A percentile compares a stretch with the other conserved stretches of the same genome.
phyloP scores from a whole-genome alignment of 2,888 invertebrate genomes.

The Ochropacha duplaris region DNA sequence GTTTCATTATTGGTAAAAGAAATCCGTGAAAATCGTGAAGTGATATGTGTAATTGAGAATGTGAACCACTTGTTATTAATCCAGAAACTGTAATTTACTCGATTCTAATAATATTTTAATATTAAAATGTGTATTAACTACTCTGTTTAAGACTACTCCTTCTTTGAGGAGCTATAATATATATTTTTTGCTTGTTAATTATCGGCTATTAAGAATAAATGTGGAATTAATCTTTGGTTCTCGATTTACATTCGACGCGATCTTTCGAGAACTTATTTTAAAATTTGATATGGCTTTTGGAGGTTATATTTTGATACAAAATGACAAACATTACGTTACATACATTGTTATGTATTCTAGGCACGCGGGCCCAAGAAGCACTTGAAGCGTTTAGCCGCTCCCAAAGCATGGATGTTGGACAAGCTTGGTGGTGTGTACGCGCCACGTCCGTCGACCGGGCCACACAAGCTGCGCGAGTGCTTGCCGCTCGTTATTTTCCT shows the following conservation, averaged over 20 bases:
- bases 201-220: no score
- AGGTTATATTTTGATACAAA: slow-evolving; percentile 24
- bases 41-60: slow-evolving; percentile 11
- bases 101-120: neutral
- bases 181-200: neutral
- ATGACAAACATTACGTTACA: slow-evolving; percentile 10
- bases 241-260: no score
- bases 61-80: neutral
- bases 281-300: neutral
- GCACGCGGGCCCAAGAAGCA: slow-evolving; percentile 99
- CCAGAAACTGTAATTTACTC: neutral
- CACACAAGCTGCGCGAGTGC: slow-evolving; percentile 98
- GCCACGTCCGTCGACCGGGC: slow-evolving; percentile 98
- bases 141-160: neutral
- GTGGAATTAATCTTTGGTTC: neutral
- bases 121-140: neutral
- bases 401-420: slow-evolving; percentile 99
- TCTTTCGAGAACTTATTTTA: no score
- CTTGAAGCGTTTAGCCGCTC: slow-evolving; percentile 99
- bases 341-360: slow-evolving; percentile 75
- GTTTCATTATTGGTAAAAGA: slow-evolving; percentile 38
- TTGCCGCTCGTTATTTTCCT: slow-evolving; percentile 98
- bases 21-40: slow-evolving; percentile 59
- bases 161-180: neutral
- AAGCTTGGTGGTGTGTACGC: slow-evolving; percentile 99